Evolutionary conservation across 2,888 invertebrate species (phyloP), one percentile per base, ranked within the genome.

Genomic region (Ditylenchus weischeri): DNA sequence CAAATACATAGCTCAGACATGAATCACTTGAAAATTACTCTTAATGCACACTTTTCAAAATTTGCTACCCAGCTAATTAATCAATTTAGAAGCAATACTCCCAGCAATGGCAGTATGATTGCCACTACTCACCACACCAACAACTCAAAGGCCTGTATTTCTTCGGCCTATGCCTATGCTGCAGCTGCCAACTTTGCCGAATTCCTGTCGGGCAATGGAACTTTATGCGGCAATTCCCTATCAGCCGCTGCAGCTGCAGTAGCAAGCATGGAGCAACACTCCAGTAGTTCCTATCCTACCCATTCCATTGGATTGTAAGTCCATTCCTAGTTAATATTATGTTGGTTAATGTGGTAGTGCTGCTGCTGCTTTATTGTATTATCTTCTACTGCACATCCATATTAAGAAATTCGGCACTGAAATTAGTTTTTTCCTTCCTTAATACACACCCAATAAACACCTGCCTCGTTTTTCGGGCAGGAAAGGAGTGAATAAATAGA

Each of bases 371-470:
- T 54, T 18, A 54, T 54, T 54, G 54, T 54, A 54, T 54, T 54
- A 54, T 54, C 54, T 54, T n/a, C 54, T 54, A 15, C 43, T 43
- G 5, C 54, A 1, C 29, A 29, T 54, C 54, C 54, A 54, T 54
- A 54, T 54, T 54, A 54, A 29, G 15, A 8, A 43, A 43, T 13
- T 43, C 8, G 43, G 43, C 43, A 43, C 43, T 10, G 38, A 43
- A 54, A 54, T 54, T 54, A 54, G 54, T 54, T 54, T 29, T 4
- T 18, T 50, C n/a, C 21, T 18, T 54, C 29, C 54, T 29, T 7
- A 21, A 54, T 51, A 7, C 51, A 51, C 51, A 51, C 54, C 29
- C 54, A 51, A 51, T 51, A 51, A 51, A 54, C 54, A 54, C 54
- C 54, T 54, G 54, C 23, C 29, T 43, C 2, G 5, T 43, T 43